phyloP scores from a whole-genome alignment of 2,113 vertebrate species.

The Lynx canadensis region DNA sequence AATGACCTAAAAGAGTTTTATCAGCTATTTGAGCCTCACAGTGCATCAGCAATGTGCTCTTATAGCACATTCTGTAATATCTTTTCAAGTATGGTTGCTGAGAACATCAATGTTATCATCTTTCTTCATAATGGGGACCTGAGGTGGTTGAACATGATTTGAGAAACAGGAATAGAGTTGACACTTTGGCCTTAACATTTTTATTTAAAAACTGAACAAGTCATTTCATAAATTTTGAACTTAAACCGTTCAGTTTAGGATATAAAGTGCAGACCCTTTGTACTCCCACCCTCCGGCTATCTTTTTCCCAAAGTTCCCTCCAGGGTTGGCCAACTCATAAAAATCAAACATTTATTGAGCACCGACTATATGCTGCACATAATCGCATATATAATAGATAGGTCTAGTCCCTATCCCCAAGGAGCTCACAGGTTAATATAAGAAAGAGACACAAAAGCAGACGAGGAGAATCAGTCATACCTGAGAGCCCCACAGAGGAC shows the following conservation, averaged over 20 bases:
- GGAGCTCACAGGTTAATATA: background rate
- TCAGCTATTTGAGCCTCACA: slow-evolving; percentile 35
- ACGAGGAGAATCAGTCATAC: background rate
- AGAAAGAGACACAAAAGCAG: background rate
- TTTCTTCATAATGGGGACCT: background rate
- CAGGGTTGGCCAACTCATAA: background rate
- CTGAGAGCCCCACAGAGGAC: background rate
- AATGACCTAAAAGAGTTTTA: background rate
- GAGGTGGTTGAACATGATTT: background rate
- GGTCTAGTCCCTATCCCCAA: background rate
- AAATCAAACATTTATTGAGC: background rate
- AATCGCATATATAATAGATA: background rate
- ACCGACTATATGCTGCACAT: background rate
- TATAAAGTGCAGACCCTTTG: background rate
- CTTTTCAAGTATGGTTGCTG: background rate
- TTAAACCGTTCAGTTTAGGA: background rate
- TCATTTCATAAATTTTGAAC: background rate
- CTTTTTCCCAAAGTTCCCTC: background rate
- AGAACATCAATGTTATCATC: background rate
- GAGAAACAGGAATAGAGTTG: background rate
- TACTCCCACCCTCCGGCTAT: background rate
- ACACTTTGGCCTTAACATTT: background rate
- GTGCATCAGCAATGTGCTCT: background rate
- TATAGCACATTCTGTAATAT: background rate
- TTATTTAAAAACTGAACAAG: background rate